These are phyloP conservation scores for Myiagra hebetior DNA, from an alignment of 2,113 vertebrate genomes.

Conservation along the genomic window DNA sequence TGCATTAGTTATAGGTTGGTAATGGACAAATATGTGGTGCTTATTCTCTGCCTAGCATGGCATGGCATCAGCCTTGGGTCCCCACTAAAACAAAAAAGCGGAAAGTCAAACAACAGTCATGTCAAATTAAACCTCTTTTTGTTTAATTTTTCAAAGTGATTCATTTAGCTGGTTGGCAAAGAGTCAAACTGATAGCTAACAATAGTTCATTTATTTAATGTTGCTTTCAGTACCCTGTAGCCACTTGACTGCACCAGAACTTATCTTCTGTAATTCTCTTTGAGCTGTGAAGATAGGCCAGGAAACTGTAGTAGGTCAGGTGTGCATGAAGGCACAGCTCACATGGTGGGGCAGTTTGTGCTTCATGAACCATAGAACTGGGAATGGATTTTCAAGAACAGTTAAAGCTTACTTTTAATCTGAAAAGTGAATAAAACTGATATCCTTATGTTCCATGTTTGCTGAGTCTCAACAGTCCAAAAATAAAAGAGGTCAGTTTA, in stretches of 20 bases:
- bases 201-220: slow-evolving; percentile 56
- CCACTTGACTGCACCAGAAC: slow-evolving; percentile 32
- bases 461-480: neutral
- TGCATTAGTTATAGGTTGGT: slow-evolving; percentile 7
- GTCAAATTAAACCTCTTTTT: slow-evolving; percentile 52
- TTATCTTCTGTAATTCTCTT: slow-evolving; percentile 55
- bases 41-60: neutral
- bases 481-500: neutral
- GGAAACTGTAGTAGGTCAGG: slow-evolving; percentile 40
- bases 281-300: slow-evolving; percentile 44
- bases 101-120: slow-evolving; percentile 57
- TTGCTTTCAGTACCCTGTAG: slow-evolving; percentile 24
- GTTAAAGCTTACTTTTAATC: neutral
- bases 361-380: neutral
- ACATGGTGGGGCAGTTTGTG: neutral
- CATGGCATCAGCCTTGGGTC: neutral
- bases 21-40: neutral
- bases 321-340: neutral
- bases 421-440: neutral
- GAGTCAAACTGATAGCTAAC: slow-evolving; percentile 52
- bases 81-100: slow-evolving; percentile 33
- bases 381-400: neutral
- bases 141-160: slow-evolving; percentile 63
- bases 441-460: neutral
- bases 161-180: slow-evolving; percentile 34